Evolutionary conservation across 2,797 vertebrate genomes (phyloP).

Genomic region (Sciaenops ocellatus): DNA sequence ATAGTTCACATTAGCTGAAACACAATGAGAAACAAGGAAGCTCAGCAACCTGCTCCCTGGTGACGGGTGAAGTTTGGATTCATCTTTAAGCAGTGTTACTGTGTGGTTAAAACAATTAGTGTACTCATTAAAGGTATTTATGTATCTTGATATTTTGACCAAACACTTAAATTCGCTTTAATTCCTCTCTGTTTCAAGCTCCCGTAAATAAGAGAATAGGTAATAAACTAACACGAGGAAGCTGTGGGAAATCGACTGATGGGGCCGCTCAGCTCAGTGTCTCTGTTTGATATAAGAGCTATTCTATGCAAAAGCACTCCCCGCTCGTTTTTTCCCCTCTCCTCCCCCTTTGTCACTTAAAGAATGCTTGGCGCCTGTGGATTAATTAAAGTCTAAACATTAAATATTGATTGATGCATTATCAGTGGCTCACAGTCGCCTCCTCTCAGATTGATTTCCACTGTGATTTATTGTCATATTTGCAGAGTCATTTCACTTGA

Average conservation of each 20-base stretch:
- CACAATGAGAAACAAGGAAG: background rate
- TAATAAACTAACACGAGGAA: conserved; percentile 68
- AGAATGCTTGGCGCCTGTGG: conserved; percentile 96
- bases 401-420: conserved; percentile 99
- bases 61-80: conserved; percentile 9
- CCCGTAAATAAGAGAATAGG: conserved; percentile 63
- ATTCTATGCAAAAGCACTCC: conserved; percentile 94
- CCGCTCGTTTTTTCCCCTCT: conserved; percentile 72
- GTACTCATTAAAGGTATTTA: conserved; percentile 25
- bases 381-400: conserved; percentile 99
- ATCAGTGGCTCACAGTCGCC: conserved; percentile 98
- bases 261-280: conserved; percentile 76
- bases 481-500: conserved; percentile 99
- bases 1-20: background rate
- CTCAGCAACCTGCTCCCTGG: background rate
- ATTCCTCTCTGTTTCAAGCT: conserved; percentile 29
- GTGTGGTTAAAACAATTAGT: conserved; percentile 18
- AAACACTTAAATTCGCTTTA: conserved; percentile 30
- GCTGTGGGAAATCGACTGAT: conserved; percentile 78
- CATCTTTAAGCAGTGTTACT: conserved; percentile 4
- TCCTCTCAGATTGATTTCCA: conserved; percentile 97
- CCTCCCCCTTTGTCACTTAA: conserved; percentile 94
- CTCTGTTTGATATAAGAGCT: conserved; percentile 93
- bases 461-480: conserved; percentile 99
- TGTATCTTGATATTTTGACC: conserved; percentile 33